phyloP scores from a whole-genome alignment of 2,888 invertebrate genomes.

The Caenorhabditis doughertyi region DNA sequence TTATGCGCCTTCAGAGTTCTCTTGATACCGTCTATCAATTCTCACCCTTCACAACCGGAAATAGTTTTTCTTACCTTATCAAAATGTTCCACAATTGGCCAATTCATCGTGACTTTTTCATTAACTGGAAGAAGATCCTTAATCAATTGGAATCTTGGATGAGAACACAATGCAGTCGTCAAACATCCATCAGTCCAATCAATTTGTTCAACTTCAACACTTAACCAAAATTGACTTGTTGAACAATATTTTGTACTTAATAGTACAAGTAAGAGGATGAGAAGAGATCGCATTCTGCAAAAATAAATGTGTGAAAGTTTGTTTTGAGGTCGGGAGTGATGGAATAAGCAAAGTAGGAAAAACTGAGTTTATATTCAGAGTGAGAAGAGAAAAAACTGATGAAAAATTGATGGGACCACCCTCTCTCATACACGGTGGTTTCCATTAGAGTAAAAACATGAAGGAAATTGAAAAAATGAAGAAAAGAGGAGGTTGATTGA shows the following conservation, averaged over 20 bases:
- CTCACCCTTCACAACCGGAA: too few relatives aligned
- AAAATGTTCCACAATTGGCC: slow-evolving; percentile 75
- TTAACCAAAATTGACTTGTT: slow-evolving; percentile 76
- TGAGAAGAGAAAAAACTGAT: slow-evolving; percentile 30
- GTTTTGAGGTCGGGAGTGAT: slow-evolving; percentile 21
- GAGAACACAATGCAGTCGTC: slow-evolving; percentile 77
- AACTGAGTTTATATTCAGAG: slow-evolving; percentile 9
- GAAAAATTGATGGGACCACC: slow-evolving; percentile 56
- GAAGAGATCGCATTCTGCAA: slow-evolving; percentile 34
- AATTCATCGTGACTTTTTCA: slow-evolving; percentile 70
- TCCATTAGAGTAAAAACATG: slow-evolving; percentile 27
- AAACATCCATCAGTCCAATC: slow-evolving; percentile 79
- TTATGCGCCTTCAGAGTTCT: too few relatives aligned
- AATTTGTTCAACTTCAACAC: slow-evolving; percentile 75
- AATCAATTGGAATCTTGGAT: slow-evolving; percentile 75
- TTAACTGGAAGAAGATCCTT: slow-evolving; percentile 70
- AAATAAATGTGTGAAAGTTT: slow-evolving; percentile 24
- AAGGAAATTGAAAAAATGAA: slow-evolving; percentile 24
- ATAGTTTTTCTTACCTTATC: slow-evolving; percentile 62
- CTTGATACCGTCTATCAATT: too few relatives aligned
- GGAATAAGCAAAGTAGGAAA: slow-evolving; percentile 19
- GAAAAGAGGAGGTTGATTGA: slow-evolving; percentile 23
- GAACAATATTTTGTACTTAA: neutral
- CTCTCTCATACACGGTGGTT: neutral
- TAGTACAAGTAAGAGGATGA: slow-evolving; percentile 31